Base-by-base conservation (phyloP, 2,113 vertebrate species). In the Sebastes schlegelii region DNA sequence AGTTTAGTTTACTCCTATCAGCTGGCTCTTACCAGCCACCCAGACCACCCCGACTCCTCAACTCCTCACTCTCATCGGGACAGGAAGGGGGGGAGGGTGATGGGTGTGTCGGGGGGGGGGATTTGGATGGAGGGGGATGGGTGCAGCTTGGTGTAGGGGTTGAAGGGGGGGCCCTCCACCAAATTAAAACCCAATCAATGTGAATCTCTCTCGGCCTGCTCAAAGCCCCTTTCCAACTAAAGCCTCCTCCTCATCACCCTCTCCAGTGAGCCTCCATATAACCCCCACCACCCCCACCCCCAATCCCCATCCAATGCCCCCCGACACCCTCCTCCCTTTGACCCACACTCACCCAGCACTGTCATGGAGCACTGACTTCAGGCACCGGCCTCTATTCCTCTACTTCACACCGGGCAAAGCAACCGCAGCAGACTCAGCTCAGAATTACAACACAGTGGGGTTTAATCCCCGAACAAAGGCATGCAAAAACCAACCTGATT, bases 161-260 rank as follows among this genome's bases (percentile, higher is more conserved):
- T 83, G 52, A 88, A 67, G 72, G 73, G 80, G 77, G 82, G 77
- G 71, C 51, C 73, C 82, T 87, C 73, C 46, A 85, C 66, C 84
- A 93, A 91, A 94, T 92, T 90, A 92, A 92, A 92, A 91, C 82
- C 84, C 88, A 93, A 92, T 93, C 91, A 92, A 90, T 93, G 87
- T 66, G 77, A 88, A 85, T 88, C 81, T 86, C 86, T 78, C 74
- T 77, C 43, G 0, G 49, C 82, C 71, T 13, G n/a, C 83, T 79
- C 87, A 83, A 87, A 89, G 74, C 90, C 82, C 78, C 85, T 87
- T 86, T 84, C 57, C 69, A 48, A n/a, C 75, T 76, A 86, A 91
- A 87, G 54, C 79, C n/a, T 66, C 80, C 66, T 77, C 65, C 75
- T 70, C 68, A 45, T 74, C 62, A 42, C 60, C 65, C 58, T 55